Evolutionary conservation across 2,113 vertebrate genomes (phyloP).

Genomic region (Larimichthys crocea): DNA sequence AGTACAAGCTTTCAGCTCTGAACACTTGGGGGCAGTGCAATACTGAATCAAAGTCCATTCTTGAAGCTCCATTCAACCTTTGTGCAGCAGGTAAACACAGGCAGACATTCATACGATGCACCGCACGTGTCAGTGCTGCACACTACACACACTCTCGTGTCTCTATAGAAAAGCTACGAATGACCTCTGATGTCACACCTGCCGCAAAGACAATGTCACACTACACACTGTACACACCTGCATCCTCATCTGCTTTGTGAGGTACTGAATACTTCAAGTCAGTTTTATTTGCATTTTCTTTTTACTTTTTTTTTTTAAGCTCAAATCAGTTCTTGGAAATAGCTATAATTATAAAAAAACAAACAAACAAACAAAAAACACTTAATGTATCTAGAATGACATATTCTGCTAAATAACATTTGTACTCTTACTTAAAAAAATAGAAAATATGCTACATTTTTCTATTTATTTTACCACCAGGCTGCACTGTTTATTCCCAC

Average conservation of each 20-base stretch:
- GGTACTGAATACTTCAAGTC: neutral
- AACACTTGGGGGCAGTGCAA: slow-evolving; percentile 78
- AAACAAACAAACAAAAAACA: too few relatives aligned
- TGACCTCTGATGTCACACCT: slow-evolving; percentile 12
- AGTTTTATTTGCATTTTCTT: neutral
- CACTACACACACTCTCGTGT: neutral
- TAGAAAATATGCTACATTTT: neutral
- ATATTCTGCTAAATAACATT: neutral
- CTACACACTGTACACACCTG: neutral
- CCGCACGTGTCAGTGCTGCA: neutral
- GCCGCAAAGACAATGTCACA: neutral
- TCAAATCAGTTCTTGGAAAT: neutral
- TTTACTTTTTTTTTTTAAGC: neutral
- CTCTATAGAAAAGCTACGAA: neutral
- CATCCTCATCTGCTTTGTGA: neutral
- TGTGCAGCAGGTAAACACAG: slow-evolving; percentile 26
- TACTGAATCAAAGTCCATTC: slow-evolving; percentile 32
- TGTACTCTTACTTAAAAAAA: neutral
- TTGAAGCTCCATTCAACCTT: slow-evolving; percentile 12
- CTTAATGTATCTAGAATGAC: neutral
- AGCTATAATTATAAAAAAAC: neutral
- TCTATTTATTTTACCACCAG: neutral
- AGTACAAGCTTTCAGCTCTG: neutral
- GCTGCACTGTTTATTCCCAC: neutral
- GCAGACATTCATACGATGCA: neutral